Conservation (phyloP, 2,888 invertebrate genomes). For the Rhorus exstirpatorius region DNA sequence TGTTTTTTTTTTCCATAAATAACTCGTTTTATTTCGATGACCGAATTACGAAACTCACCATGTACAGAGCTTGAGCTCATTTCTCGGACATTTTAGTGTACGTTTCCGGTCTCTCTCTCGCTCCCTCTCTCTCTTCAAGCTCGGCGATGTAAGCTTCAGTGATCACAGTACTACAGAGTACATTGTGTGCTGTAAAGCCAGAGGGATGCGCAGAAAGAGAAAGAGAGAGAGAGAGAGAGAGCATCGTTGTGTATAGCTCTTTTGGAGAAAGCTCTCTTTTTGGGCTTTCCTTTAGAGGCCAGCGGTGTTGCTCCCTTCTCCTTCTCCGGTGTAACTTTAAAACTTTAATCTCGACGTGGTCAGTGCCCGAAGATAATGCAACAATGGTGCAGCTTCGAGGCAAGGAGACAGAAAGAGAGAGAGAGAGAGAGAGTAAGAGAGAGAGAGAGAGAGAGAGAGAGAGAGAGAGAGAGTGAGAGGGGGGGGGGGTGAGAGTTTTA, state of each 20-base stretch:
- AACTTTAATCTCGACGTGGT: slow-evolving; percentile 81
- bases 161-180: slow-evolving; percentile 26
- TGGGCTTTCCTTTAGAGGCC: slow-evolving; percentile 11
- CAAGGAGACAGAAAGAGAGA: slow-evolving; percentile 34
- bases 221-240: slow-evolving; percentile 12
- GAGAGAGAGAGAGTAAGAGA: slow-evolving; percentile 27
- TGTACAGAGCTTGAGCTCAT: slow-evolving; percentile 22
- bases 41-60: background rate
- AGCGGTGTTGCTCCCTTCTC: slow-evolving; percentile 30
- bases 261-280: slow-evolving; percentile 52
- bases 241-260: slow-evolving; percentile 5
- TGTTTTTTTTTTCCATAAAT: background rate
- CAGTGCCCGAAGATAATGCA: slow-evolving; percentile 79
- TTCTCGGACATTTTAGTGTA: slow-evolving; percentile 26
- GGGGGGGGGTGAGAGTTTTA: slow-evolving; percentile 50
- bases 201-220: slow-evolving; percentile 19
- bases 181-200: slow-evolving; percentile 20
- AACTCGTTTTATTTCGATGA: background rate
- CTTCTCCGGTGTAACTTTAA: slow-evolving; percentile 76
- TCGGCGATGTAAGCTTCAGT: slow-evolving; percentile 15
- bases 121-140: slow-evolving; percentile 8
- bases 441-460: slow-evolving; percentile 21
- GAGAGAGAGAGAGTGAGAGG: slow-evolving; percentile 17
- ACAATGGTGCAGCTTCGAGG: slow-evolving; percentile 76
- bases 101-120: no score